These are phyloP conservation scores for Protaetia brevitarsis DNA, from an alignment of 1,140 invertebrate genomes.

Conservation along the genomic window DNA sequence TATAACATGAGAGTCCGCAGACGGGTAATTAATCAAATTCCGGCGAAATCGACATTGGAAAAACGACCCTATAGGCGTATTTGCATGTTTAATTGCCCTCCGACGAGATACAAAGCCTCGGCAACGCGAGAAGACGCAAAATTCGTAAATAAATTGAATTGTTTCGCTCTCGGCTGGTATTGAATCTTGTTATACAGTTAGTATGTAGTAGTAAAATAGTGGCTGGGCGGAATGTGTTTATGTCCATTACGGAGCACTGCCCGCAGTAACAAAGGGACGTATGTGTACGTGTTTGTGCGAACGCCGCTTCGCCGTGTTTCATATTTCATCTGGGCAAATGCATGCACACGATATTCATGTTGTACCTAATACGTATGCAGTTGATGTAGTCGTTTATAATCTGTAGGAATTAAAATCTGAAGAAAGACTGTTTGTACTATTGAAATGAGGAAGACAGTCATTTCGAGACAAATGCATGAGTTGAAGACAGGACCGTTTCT, in stretches of 20 bases:
- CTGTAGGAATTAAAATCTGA: too few species aligned
- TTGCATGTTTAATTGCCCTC: conserved; percentile 10
- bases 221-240: background rate
- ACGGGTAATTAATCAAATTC: background rate
- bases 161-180: conserved; percentile 1
- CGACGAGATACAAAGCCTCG: background rate
- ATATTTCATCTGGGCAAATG: background rate
- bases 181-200: conserved; percentile 9
- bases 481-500: too few species aligned
- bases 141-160: conserved; percentile 2
- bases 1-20: background rate
- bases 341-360: background rate
- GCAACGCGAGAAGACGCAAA: background rate
- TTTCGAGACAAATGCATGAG: too few species aligned
- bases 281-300: background rate
- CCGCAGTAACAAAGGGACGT: conserved; percentile 6
- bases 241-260: conserved; percentile 4
- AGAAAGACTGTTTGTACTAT: too few species aligned
- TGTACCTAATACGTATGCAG: background rate
- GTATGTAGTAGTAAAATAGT: conserved; percentile 10
- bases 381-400: too few species aligned
- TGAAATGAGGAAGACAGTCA: too few species aligned
- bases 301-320: background rate
- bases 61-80: background rate
- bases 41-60: background rate